phyloP scores from a whole-genome alignment of 2,888 invertebrate species.

The Ptilodon capucinus region DNA sequence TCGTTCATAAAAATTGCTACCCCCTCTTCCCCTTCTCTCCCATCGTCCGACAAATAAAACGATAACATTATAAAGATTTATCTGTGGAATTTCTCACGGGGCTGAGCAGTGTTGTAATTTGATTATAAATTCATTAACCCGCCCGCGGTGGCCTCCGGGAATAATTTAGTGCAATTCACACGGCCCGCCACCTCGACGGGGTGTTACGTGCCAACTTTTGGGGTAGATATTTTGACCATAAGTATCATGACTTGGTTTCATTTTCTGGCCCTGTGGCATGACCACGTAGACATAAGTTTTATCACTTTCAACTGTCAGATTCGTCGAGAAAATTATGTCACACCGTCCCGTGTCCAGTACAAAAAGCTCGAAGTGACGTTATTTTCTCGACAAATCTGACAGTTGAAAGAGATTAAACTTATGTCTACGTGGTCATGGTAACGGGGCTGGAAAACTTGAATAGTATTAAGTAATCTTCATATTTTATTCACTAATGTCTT shows the following conservation, averaged over 20 bases:
- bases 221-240: neutral
- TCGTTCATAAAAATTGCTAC: neutral
- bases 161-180: constrained; percentile 80
- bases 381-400: too few relatives aligned
- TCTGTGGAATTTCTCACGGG: constrained; percentile 73
- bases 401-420: too few relatives aligned
- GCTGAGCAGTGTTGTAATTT: constrained; percentile 68
- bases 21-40: neutral
- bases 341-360: too few relatives aligned
- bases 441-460: too few relatives aligned
- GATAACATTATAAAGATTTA: constrained; percentile 67
- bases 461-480: too few relatives aligned
- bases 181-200: constrained; percentile 61
- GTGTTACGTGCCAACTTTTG: constrained; percentile 28
- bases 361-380: too few relatives aligned
- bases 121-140: constrained; percentile 82
- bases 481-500: too few relatives aligned
- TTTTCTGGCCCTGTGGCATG: too few relatives aligned
- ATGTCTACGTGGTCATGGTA: too few relatives aligned
- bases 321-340: too few relatives aligned
- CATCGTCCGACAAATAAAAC: constrained; percentile 39
- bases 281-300: too few relatives aligned
- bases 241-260: neutral
- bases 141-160: constrained; percentile 71
- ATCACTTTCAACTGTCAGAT: too few relatives aligned